Conservation (phyloP, 2,113 vertebrate species). For the Osmerus eperlanus region DNA sequence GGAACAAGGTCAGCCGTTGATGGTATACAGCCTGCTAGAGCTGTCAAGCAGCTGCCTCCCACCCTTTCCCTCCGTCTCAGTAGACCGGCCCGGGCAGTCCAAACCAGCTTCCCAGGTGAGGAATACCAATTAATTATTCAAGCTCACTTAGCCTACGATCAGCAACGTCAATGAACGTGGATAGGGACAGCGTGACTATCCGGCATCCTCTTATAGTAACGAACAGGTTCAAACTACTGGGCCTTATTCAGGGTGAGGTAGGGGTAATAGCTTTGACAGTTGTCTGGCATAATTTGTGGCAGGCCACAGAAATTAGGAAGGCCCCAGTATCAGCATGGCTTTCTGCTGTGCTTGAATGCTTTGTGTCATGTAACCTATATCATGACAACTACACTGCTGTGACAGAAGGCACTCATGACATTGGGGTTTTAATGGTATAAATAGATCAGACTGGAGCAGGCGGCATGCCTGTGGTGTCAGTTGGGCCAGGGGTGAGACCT, state of each 20-base stretch:
- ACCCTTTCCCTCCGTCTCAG: slow-evolving; percentile 9
- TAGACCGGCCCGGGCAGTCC: slow-evolving; percentile 15
- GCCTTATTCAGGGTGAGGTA: background rate
- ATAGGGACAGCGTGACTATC: slow-evolving; percentile 11
- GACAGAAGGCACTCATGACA: background rate
- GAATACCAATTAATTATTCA: slow-evolving; percentile 65
- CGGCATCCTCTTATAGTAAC: background rate
- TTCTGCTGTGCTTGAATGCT: background rate
- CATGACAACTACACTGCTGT: background rate
- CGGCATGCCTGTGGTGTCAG: background rate
- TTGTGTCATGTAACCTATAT: background rate
- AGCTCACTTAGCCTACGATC: slow-evolving; percentile 55
- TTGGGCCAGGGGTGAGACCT: background rate
- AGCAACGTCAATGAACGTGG: slow-evolving; percentile 40
- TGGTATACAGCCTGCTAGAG: slow-evolving; percentile 28
- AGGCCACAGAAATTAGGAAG: background rate
- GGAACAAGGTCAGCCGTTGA: slow-evolving; percentile 56
- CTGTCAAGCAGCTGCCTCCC: slow-evolving; percentile 21
- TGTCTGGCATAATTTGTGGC: background rate
- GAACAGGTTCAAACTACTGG: background rate
- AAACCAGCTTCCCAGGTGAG: slow-evolving; percentile 61
- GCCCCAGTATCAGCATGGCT: too few relatives aligned
- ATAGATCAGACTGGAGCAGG: background rate
- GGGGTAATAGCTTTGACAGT: too few relatives aligned
- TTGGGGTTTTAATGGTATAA: background rate